Evolutionary conservation across 2,888 invertebrate genomes (phyloP).

Genomic region (Branchipolynoe longqiensis): DNA sequence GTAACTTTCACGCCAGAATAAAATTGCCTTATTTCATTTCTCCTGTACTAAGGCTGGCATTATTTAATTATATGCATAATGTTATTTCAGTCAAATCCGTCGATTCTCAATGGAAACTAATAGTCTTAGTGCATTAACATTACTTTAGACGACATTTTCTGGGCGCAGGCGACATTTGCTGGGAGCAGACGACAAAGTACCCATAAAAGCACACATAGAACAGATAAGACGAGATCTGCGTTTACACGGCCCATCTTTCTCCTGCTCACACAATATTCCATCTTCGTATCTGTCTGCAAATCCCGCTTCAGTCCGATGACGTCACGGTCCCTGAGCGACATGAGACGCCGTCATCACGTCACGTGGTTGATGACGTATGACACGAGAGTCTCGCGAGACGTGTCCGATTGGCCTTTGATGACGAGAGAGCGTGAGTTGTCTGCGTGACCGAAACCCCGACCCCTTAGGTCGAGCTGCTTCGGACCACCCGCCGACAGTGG

Average conservation of each 20-base stretch:
- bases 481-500: not conserved
- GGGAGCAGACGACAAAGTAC: not conserved
- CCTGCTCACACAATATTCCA: not conserved
- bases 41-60: too few species aligned
- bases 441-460: not conserved
- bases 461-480: too few species aligned
- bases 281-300: not conserved
- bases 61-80: too few species aligned
- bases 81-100: too few species aligned
- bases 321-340: conserved; percentile 6
- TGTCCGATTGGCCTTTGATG: conserved; percentile 27
- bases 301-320: not conserved
- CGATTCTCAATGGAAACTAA: too few species aligned
- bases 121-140: not conserved
- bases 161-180: not conserved
- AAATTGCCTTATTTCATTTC: too few species aligned
- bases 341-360: conserved; percentile 1
- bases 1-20: too few species aligned
- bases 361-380: conserved; percentile 12
- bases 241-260: too few species aligned
- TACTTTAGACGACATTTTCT: not conserved
- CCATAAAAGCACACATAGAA: not conserved
- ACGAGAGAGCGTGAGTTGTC: not conserved
- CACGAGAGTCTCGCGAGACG: conserved; percentile 6
- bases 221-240: too few species aligned